Conservation (phyloP, 2,888 invertebrate species). For the Nomada fucata region DNA sequence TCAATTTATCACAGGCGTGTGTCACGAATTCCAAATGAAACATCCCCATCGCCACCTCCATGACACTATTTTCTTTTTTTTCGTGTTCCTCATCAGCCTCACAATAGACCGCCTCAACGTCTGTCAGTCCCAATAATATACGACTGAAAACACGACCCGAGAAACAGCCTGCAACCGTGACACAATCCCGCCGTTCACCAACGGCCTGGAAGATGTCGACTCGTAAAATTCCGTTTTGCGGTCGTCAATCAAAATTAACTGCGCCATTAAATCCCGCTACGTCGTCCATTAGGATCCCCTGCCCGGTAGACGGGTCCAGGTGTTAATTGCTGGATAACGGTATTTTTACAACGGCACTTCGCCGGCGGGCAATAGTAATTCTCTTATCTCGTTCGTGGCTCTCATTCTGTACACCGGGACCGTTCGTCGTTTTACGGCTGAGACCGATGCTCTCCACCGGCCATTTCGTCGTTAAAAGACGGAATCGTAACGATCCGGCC, state of each 20-base stretch:
- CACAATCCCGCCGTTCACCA: conserved; percentile 17
- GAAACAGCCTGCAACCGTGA: not conserved
- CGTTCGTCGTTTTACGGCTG: conserved; percentile 11
- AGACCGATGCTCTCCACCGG: not conserved
- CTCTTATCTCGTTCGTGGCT: not conserved
- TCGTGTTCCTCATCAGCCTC: not conserved
- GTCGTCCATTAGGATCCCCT: conserved; percentile 10
- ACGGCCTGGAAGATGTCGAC: conserved; percentile 15
- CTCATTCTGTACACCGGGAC: not conserved
- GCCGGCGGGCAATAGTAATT: not conserved
- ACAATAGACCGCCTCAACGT: not conserved
- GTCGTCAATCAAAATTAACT: conserved; percentile 48
- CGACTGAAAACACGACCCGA: not conserved
- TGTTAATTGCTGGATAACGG: conserved; percentile 37
- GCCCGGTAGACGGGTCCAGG: conserved; percentile 4
- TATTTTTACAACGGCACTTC: conserved; percentile 11
- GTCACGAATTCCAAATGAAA: too few relatives aligned
- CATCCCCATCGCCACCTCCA: too few relatives aligned
- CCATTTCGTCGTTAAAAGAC: not conserved
- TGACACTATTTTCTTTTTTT: too few relatives aligned
- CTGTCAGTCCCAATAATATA: not conserved
- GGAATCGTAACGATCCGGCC: not conserved
- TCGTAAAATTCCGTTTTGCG: conserved; percentile 37
- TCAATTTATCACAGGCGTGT: not conserved
- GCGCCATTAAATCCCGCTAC: conserved; percentile 28